Percentiles rank a stretch among this genome's conserved stretches.
Conservation (phyloP, 1,140 invertebrate species). For the Patella vulgata region DNA sequence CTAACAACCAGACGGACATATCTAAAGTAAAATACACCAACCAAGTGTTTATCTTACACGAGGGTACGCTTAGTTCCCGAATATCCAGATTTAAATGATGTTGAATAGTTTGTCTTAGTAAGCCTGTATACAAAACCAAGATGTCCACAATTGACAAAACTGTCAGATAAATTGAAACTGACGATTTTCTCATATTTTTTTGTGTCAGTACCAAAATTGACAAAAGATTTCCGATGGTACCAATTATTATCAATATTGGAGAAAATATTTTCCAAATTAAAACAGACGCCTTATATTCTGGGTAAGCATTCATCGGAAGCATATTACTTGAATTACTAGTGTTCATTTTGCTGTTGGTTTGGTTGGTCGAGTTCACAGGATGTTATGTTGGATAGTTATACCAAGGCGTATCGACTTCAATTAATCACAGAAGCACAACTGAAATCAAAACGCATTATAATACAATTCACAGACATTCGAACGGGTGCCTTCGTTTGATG, state of each 20-base stretch:
- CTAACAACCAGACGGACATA: constrained; percentile 44
- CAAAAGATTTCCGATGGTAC: constrained; percentile 38
- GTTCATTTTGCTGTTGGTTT: too few species aligned
- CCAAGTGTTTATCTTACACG: constrained; percentile 42
- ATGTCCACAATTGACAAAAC: constrained; percentile 36
- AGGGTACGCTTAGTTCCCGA: constrained; percentile 6
- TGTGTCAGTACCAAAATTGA: constrained; percentile 32
- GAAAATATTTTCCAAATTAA: constrained; percentile 28
- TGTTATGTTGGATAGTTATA: too few species aligned
- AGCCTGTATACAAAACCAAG: constrained; percentile 38
- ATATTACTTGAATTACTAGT: too few species aligned
- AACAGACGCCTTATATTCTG: not conserved
- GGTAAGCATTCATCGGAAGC: too few species aligned
- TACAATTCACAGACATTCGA: too few species aligned
- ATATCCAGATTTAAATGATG: constrained; percentile 39
- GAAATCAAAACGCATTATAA: too few species aligned
- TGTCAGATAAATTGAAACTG: constrained; percentile 30
- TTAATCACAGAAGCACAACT: too few species aligned
- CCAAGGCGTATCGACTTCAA: too few species aligned
- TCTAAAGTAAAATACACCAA: constrained; percentile 38
- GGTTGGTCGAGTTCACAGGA: too few species aligned
- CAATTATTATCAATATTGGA: constrained; percentile 32
- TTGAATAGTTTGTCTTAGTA: constrained; percentile 42
- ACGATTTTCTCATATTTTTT: constrained; percentile 19
- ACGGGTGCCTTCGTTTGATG: too few species aligned